These are phyloP conservation scores for Poeciliopsis infans DNA, from an alignment of 2,797 vertebrate species.

Conservation along the genomic window DNA sequence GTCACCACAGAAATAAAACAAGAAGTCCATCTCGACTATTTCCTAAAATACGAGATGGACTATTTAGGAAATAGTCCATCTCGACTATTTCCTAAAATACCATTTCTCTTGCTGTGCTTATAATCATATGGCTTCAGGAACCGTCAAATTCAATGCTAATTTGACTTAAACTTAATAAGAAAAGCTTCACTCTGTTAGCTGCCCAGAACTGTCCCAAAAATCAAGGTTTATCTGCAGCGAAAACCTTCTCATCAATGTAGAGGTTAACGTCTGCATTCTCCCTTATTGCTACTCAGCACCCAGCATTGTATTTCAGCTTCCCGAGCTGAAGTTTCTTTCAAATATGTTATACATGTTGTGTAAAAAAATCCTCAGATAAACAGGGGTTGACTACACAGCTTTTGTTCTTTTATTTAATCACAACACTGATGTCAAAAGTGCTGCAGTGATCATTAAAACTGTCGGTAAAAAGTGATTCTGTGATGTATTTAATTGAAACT, in stretches of 20 bases:
- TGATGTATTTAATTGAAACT: conserved; percentile 4
- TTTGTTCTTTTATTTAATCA: background rate
- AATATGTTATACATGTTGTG: background rate
- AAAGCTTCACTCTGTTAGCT: background rate
- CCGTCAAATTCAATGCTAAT: background rate
- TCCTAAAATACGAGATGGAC: background rate
- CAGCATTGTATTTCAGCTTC: background rate
- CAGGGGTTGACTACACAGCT: background rate
- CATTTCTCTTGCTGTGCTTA: background rate
- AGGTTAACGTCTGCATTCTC: too few species aligned
- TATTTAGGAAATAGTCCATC: too few species aligned
- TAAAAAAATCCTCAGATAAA: background rate
- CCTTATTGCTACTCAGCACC: too few species aligned
- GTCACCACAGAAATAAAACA: background rate
- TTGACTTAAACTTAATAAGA: background rate
- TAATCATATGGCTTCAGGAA: background rate
- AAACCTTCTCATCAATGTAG: too few species aligned
- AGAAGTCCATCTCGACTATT: background rate
- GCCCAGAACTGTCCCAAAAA: background rate
- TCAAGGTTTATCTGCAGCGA: background rate
- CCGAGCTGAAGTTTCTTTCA: too few species aligned
- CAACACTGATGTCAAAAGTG: background rate
- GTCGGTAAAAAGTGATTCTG: background rate
- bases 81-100: background rate
- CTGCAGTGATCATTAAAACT: background rate